A percentile compares a stretch with the other conserved stretches of the same genome.
These are phyloP conservation scores for Lutjanus argentimaculatus DNA, from an alignment of 2,797 vertebrate species.

Conservation along the genomic window DNA sequence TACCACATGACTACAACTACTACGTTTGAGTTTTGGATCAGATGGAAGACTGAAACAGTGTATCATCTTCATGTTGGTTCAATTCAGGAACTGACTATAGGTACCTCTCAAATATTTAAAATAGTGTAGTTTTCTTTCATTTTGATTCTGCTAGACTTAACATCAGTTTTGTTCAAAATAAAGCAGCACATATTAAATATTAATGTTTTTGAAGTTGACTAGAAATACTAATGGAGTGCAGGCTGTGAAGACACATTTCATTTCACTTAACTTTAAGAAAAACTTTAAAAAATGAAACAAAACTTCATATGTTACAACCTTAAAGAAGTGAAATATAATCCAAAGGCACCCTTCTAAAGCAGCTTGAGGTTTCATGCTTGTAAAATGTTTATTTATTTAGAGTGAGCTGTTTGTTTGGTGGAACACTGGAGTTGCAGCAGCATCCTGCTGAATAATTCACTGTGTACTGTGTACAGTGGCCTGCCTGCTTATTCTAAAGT, in stretches of 20 bases:
- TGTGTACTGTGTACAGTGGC: conserved; percentile 38
- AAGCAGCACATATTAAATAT: conserved; percentile 1
- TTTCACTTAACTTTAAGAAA: conserved; percentile 23
- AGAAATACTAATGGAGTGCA: too few species aligned
- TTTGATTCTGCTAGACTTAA: not conserved
- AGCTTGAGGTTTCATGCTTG: conserved; percentile 29
- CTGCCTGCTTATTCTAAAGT: conserved; percentile 52
- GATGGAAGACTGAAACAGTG: too few species aligned
- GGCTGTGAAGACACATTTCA: not conserved
- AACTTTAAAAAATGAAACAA: conserved; percentile 17
- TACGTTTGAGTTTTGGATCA: too few species aligned
- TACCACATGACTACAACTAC: too few species aligned
- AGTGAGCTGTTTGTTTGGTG: conserved; percentile 50
- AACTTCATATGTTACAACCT: conserved; percentile 12
- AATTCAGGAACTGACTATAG: too few species aligned
- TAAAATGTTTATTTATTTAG: conserved; percentile 51
- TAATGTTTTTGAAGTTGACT: not conserved
- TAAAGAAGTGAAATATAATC: conserved; percentile 7
- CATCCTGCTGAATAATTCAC: conserved; percentile 69
- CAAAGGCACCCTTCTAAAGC: conserved; percentile 22
- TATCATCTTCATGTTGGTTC: too few species aligned
- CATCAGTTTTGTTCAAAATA: not conserved
- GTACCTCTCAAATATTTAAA: too few species aligned
- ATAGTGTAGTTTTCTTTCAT: not conserved
- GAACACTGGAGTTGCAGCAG: conserved; percentile 45